phyloP scores from a whole-genome alignment of 2,888 invertebrate species.

The Panzeria rudis region DNA sequence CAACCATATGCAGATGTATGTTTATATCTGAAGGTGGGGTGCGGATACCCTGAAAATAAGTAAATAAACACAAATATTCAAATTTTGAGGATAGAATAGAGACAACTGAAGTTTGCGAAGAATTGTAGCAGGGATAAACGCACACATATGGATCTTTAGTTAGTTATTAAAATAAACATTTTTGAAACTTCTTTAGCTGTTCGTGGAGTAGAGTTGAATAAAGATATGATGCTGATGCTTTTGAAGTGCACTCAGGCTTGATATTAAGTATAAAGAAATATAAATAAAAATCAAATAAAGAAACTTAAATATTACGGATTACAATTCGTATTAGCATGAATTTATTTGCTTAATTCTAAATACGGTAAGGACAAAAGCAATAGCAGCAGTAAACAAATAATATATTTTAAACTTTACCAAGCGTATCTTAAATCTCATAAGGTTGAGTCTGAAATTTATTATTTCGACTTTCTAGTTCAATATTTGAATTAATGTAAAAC shows the following conservation, averaged over 20 bases:
- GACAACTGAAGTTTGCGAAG: background rate
- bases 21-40: background rate
- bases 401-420: too few species aligned
- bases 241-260: conserved; percentile 56
- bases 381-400: too few species aligned
- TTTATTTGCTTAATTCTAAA: too few species aligned
- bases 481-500: too few species aligned
- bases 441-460: too few species aligned
- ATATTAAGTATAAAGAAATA: conserved; percentile 31
- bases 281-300: conserved; percentile 15
- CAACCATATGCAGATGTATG: background rate
- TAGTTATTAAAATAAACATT: conserved; percentile 24
- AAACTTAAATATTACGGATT: conserved; percentile 20
- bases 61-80: conserved; percentile 52
- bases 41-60: conserved; percentile 14
- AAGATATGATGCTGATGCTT: conserved; percentile 48
- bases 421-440: too few species aligned
- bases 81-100: conserved; percentile 37
- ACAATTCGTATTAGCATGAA: conserved; percentile 17
- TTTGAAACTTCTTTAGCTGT: background rate
- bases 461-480: too few species aligned
- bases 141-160: background rate
- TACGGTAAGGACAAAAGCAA: too few species aligned
- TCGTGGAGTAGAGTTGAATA: conserved; percentile 22
- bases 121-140: conserved; percentile 10